Conservation (phyloP, 2,888 invertebrate species). For the Apamea sordens region DNA sequence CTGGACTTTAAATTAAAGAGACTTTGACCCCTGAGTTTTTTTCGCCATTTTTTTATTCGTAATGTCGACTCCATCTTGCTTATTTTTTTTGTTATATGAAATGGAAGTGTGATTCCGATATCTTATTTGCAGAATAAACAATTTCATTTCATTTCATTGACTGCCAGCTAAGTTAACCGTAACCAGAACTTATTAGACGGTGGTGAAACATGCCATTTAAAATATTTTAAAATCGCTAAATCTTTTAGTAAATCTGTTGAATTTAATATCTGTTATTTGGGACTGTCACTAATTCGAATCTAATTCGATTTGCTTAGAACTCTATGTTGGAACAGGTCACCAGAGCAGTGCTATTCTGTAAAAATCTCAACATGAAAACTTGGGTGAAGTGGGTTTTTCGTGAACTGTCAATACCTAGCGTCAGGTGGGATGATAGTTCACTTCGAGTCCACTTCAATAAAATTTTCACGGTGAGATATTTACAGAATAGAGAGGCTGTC, state of each 20-base stretch:
- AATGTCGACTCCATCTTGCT: not conserved
- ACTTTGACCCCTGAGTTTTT: not conserved
- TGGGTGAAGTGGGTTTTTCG: not conserved
- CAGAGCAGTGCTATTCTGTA: not conserved
- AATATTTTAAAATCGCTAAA: slow-evolving; percentile 1
- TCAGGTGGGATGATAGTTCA: too few species aligned
- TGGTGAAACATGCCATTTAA: not conserved
- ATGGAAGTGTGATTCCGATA: not conserved
- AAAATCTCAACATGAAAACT: not conserved
- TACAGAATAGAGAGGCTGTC: too few species aligned
- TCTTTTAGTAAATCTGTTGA: not conserved
- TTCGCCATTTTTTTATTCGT: not conserved
- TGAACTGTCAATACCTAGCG: not conserved
- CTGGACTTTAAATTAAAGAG: not conserved
- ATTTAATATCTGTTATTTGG: not conserved
- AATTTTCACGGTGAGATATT: too few species aligned
- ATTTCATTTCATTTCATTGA: not conserved
- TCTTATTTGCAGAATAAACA: not conserved
- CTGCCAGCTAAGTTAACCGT: not conserved
- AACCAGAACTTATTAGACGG: not conserved
- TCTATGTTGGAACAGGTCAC: slow-evolving; percentile 8
- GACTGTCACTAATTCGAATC: not conserved
- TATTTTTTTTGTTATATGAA: not conserved
- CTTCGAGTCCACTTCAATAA: too few species aligned
- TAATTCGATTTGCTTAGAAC: slow-evolving; percentile 3